Percentiles rank a stretch among this genome's conserved stretches.
These are phyloP conservation scores for Caenorhabditis latens DNA, from an alignment of 1,140 invertebrate species.

Conservation along the genomic window DNA sequence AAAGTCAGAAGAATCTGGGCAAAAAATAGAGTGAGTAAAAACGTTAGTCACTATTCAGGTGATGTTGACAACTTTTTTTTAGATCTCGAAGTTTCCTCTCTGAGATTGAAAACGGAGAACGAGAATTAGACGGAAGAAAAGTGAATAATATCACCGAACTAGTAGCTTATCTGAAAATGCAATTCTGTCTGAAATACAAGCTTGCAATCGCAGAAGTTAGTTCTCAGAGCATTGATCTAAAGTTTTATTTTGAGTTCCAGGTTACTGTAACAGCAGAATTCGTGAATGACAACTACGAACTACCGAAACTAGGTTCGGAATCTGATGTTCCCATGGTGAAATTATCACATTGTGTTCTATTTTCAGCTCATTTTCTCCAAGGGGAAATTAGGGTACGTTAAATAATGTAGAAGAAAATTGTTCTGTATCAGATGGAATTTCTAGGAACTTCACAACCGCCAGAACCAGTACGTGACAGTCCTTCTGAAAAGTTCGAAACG, in stretches of 20 bases:
- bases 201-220: conserved; percentile 9
- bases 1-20: neutral
- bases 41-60: neutral
- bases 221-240: neutral
- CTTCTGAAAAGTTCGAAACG: neutral
- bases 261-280: conserved; percentile 15
- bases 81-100: neutral
- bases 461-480: neutral
- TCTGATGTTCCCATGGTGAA: conserved; percentile 23
- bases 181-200: conserved; percentile 15
- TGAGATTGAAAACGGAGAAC: neutral
- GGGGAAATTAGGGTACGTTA: neutral
- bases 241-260: neutral
- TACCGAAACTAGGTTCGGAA: neutral
- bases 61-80: neutral
- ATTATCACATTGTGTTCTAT: neutral
- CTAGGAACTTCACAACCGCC: conserved; percentile 9
- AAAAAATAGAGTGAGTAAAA: neutral
- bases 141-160: neutral
- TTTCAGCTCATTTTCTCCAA: neutral
- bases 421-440: neutral
- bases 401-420: neutral
- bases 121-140: conserved; percentile 16
- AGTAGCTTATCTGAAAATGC: neutral
- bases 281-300: conserved; percentile 16